Percentiles rank a stretch among this genome's conserved stretches.
Conservation (phyloP, 2,888 invertebrate genomes). For the Uloborus plumipes region DNA sequence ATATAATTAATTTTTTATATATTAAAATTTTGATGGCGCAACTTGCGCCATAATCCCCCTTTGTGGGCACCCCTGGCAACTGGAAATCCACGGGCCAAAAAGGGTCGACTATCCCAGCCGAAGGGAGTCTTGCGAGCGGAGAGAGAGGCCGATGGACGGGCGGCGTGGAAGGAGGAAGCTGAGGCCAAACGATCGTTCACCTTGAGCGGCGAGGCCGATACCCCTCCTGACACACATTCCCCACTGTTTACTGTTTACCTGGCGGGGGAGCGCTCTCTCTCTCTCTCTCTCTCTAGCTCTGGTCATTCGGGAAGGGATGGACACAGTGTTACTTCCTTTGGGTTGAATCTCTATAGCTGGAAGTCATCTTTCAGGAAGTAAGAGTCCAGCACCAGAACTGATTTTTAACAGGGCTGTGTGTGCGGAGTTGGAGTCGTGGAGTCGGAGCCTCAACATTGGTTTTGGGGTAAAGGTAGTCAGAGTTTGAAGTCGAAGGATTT, state of each 20-base stretch:
- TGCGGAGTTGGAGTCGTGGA: too few species aligned
- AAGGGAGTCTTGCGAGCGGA: not conserved
- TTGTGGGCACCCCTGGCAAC: too few species aligned
- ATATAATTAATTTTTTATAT: too few species aligned
- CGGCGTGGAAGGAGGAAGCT: constrained; percentile 16
- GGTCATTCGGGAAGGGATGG: not conserved
- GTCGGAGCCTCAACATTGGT: too few species aligned
- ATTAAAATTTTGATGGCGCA: too few species aligned
- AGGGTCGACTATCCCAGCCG: too few species aligned
- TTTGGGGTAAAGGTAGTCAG: too few species aligned
- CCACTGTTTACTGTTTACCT: constrained; percentile 14
- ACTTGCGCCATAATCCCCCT: too few species aligned
- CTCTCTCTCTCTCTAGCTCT: too few species aligned
- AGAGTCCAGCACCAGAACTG: not conserved
- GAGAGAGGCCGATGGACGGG: constrained; percentile 29
- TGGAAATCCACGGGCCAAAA: too few species aligned
- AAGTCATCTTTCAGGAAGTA: constrained; percentile 3
- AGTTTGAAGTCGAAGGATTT: too few species aligned
- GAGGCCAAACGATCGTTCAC: constrained; percentile 35
- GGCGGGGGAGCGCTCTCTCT: not conserved
- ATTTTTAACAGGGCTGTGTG: too few species aligned
- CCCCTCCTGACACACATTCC: constrained; percentile 51
- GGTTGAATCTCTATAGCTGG: not conserved
- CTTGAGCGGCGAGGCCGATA: constrained; percentile 17
- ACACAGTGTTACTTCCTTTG: not conserved